phyloP scores from a whole-genome alignment of 2,888 invertebrate genomes.

The Eumerus sabulonum region DNA sequence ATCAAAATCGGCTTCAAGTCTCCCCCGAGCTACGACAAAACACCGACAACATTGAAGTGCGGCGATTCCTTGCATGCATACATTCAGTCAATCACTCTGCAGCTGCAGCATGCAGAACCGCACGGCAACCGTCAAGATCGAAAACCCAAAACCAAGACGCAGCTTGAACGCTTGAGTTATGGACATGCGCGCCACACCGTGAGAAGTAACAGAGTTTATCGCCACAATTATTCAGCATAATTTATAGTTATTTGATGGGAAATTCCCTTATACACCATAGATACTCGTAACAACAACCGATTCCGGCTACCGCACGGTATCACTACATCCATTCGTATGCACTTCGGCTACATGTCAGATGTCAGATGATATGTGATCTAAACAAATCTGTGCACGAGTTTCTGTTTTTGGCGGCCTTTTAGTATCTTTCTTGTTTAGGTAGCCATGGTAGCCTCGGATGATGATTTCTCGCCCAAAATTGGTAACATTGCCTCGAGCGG shows the following conservation, averaged over 20 bases:
- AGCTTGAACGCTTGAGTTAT: conserved; percentile 40
- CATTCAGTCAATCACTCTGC: conserved; percentile 36
- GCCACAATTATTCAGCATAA: conserved; percentile 62
- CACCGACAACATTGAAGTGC: too few species aligned
- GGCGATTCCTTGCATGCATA: conserved; percentile 45
- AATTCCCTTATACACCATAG: conserved; percentile 46
- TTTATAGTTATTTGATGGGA: conserved; percentile 60
- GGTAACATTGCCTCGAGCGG: conserved; percentile 37
- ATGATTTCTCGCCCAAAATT: conserved; percentile 64
- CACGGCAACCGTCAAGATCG: too few species aligned
- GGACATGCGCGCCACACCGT: conserved; percentile 55
- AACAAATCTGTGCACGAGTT: conserved; percentile 67
- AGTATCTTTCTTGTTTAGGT: too few species aligned
- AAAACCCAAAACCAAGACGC: conserved; percentile 3
- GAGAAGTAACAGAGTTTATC: conserved; percentile 57
- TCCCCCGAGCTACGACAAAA: not conserved
- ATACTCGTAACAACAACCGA: conserved; percentile 34
- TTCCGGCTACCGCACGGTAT: conserved; percentile 44
- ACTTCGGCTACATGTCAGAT: conserved; percentile 42
- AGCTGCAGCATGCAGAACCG: too few species aligned
- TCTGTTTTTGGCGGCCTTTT: conserved; percentile 43
- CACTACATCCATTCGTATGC: too few species aligned
- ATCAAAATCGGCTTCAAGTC: conserved; percentile 10
- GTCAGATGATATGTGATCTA: conserved; percentile 65
- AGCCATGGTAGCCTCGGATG: conserved; percentile 33